Base-by-base conservation (phyloP, 2,888 invertebrate genomes). In the Carterocephalus palaemon region DNA sequence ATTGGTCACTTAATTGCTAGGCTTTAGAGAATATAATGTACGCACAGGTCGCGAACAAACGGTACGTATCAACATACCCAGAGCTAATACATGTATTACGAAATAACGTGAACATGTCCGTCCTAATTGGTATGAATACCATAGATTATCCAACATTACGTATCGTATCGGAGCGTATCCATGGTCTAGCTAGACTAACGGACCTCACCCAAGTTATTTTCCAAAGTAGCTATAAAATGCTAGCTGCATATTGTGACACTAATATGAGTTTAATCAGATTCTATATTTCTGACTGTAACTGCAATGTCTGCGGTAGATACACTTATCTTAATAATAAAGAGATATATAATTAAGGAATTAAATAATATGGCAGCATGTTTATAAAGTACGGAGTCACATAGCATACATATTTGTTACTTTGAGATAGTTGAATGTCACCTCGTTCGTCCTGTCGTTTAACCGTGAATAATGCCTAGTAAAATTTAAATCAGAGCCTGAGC, bases 71-170 rank as follows among this genome's bases (percentile, higher is more conserved):
- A n/a, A n/a, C n/a, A n/a, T n/a, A n/a, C n/a, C n/a, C 52, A 9
- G 13, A 8, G 15, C 13, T 17, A 13, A 8, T 50, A 40, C 51
- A 52, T 51, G 56, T 70, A 67, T 23, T 23, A 73, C 64, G 63
- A 74, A 75, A 78, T 78, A 72, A 71, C 65, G 62, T 64, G 67
- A 70, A 65, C 65, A 67, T 64, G 72, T 70, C 67, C 62, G 67
- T 66, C 60, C 73, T 83, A 84, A 83, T 81, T 80, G 76, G 62
- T 66, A 68, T 67, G 57, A 66, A 62, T 64, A 62, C 62, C 57
- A 56, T 57, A 57, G 63, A 63, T 64, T 68, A 59, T 60, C 55
- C 59, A 60, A 61, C 62, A 62, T 39, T 6, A 26, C n/a, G n/a
- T n/a, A n/a, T n/a, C n/a, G 29, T 20, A n/a, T n/a, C n/a, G n/a